Percentiles rank a stretch among this genome's conserved stretches.
These are phyloP conservation scores for Ceyx cyanopectus DNA, from an alignment of 2,113 vertebrate species.

Conservation along the genomic window DNA sequence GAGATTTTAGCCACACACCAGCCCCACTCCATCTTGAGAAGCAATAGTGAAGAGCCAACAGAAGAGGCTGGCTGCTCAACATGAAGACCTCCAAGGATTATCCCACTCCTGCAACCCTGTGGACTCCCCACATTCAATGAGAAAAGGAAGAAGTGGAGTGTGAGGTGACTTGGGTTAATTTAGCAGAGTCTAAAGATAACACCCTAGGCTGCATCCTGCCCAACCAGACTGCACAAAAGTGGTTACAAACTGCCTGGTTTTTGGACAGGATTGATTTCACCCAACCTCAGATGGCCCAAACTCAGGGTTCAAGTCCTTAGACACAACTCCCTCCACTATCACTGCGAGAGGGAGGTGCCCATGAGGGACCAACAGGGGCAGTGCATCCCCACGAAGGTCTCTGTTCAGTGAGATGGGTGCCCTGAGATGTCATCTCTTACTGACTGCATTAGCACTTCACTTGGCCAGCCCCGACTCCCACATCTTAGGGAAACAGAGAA, in stretches of 20 bases:
- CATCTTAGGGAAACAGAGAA: not conserved
- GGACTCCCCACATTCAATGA: not conserved
- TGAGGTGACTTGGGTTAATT: not conserved
- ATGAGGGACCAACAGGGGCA: fast-evolving
- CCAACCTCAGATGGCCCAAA: not conserved
- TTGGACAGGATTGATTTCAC: not conserved
- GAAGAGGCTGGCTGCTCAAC: not conserved
- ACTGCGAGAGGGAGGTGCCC: not conserved
- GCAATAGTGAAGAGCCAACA: not conserved
- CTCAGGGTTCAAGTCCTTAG: not conserved
- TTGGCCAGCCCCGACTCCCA: not conserved
- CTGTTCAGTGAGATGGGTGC: not conserved
- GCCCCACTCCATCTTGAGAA: not conserved
- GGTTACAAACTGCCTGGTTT: not conserved
- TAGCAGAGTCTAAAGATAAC: not conserved
- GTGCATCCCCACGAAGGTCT: not conserved
- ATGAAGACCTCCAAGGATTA: not conserved
- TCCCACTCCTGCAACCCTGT: not conserved
- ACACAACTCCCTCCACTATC: not conserved
- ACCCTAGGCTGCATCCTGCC: not conserved
- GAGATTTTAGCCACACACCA: not conserved
- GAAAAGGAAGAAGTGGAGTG: fast-evolving
- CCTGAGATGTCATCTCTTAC: not conserved
- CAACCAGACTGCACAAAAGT: not conserved
- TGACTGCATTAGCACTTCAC: not conserved